A percentile compares a stretch with the other conserved stretches of the same genome.
phyloP scores from a whole-genome alignment of 2,888 invertebrate genomes.

The Phyllotreta striolata region DNA sequence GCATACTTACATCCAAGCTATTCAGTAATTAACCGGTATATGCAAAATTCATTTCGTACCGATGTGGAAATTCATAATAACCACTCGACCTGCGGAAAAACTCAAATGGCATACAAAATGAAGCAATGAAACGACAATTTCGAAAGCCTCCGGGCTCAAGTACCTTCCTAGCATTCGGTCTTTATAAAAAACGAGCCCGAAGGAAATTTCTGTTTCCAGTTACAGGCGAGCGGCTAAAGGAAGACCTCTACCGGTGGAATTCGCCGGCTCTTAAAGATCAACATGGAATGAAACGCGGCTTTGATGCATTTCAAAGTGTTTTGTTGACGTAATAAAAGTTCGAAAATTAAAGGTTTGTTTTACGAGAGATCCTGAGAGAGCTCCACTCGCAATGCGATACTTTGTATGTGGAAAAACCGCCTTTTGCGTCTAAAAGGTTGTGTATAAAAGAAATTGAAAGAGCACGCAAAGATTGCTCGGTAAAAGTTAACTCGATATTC shows the following conservation, averaged over 20 bases:
- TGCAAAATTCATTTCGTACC: slow-evolving; percentile 10
- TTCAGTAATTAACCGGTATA: too few species aligned
- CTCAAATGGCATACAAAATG: slow-evolving; percentile 29
- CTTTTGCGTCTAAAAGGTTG: slow-evolving; percentile 10
- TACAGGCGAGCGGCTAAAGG: slow-evolving; percentile 31
- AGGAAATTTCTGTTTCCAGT: slow-evolving; percentile 46
- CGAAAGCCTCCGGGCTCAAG: slow-evolving; percentile 48
- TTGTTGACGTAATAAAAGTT: slow-evolving; percentile 41
- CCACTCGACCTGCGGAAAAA: slow-evolving; percentile 26
- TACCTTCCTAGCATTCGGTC: slow-evolving; percentile 46
- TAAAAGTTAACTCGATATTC: slow-evolving; percentile 5
- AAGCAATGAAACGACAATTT: slow-evolving; percentile 54
- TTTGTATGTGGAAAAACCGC: slow-evolving; percentile 26
- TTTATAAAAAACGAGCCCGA: slow-evolving; percentile 33
- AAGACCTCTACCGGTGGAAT: slow-evolving; percentile 24
- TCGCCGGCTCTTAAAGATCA: slow-evolving; percentile 32
- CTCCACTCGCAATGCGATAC: slow-evolving; percentile 33
- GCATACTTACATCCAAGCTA: too few species aligned
- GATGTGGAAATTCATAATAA: slow-evolving; percentile 28
- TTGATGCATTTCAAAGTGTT: slow-evolving; percentile 36
- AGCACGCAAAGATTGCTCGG: slow-evolving; percentile 16
- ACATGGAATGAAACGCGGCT: slow-evolving; percentile 36
- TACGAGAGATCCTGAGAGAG: slow-evolving; percentile 30
- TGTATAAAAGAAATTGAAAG: slow-evolving; percentile 17
- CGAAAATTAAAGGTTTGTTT: slow-evolving; percentile 39